Conservation (phyloP, 2,888 invertebrate species). For the Magallana nippona region DNA sequence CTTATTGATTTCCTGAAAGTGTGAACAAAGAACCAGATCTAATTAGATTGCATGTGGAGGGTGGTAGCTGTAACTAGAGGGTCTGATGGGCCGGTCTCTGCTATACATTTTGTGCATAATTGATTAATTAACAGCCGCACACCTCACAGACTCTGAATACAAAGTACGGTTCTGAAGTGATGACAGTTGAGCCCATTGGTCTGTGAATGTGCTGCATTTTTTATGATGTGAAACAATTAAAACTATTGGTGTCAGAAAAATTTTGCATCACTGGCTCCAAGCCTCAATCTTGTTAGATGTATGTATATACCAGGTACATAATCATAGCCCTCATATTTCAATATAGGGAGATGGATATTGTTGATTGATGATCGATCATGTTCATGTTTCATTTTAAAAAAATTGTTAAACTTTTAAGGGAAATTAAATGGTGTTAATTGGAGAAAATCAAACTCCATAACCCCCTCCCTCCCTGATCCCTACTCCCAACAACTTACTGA, state of each 20-base stretch:
- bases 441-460: no score
- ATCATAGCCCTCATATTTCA: no score
- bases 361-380: no score
- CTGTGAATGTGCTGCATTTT: conserved; percentile 13
- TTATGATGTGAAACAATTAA: not conserved
- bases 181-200: not conserved
- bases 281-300: no score
- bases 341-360: no score
- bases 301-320: no score
- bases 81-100: not conserved
- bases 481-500: no score
- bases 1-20: not conserved
- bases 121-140: conserved; percentile 17
- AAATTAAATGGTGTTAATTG: no score
- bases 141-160: not conserved
- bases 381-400: no score
- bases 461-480: no score
- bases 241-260: not conserved
- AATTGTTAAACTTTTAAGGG: no score
- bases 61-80: not conserved
- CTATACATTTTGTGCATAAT: not conserved
- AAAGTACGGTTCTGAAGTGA: not conserved
- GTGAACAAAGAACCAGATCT: not conserved
- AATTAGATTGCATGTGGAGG: not conserved
- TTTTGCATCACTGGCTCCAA: not conserved